Evolutionary conservation across 1,140 invertebrate species (phyloP).

Genomic region (Cryptotermes secundus): DNA sequence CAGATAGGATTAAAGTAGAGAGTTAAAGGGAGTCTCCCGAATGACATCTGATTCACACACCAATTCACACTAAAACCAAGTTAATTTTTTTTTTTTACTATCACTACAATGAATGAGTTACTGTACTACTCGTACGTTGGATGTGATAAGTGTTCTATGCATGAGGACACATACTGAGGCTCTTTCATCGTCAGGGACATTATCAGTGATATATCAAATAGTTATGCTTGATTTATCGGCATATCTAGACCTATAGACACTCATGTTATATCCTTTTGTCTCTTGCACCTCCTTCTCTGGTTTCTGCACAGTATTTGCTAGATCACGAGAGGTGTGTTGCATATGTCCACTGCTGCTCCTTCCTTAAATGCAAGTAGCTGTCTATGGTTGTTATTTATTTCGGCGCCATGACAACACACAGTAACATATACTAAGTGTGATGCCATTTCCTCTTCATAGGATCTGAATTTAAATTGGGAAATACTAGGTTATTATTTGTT

Average conservation of each 20-base stretch:
- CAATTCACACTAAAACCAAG: conserved; percentile 5
- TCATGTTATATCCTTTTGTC: too few relatives aligned
- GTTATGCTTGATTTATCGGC: not conserved
- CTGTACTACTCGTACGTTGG: not conserved
- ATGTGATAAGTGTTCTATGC: not conserved
- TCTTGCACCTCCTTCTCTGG: too few relatives aligned
- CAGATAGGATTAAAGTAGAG: conserved; percentile 17
- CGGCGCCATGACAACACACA: too few relatives aligned
- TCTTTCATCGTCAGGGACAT: not conserved
- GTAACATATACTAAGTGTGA: too few relatives aligned
- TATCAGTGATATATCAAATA: not conserved
- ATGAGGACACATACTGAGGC: not conserved
- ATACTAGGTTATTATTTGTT: too few relatives aligned
- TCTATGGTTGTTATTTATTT: too few relatives aligned
- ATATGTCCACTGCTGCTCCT: too few relatives aligned
- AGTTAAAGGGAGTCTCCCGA: not conserved
- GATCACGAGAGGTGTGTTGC: too few relatives aligned
- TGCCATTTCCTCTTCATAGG: too few relatives aligned
- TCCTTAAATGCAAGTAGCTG: too few relatives aligned
- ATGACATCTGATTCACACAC: conserved; percentile 15
- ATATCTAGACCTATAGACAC: not conserved
- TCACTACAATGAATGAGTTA: not conserved
- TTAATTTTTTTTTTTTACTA: conserved; percentile 4
- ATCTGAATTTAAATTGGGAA: too few relatives aligned
- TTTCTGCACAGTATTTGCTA: too few relatives aligned